These are phyloP conservation scores for Hymenopus coronatus DNA, from an alignment of 2,888 invertebrate genomes.

Conservation along the genomic window DNA sequence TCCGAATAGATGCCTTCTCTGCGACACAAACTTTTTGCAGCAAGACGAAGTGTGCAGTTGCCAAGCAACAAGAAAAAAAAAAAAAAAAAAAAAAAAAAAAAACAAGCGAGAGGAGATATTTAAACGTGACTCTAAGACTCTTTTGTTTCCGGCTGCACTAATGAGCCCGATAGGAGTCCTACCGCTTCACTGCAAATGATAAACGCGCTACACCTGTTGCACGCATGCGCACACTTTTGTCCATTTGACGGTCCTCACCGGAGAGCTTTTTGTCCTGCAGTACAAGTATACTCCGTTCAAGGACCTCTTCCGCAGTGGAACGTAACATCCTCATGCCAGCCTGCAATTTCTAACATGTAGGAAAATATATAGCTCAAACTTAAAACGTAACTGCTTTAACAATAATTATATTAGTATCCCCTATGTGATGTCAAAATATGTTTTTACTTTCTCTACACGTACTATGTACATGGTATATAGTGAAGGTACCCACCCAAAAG, in stretches of 20 bases:
- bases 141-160: background rate
- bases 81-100: no score
- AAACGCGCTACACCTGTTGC: conserved; percentile 7
- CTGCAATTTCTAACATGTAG: no score
- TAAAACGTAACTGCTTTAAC: no score
- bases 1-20: background rate
- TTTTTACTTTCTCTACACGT: no score
- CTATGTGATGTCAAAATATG: no score
- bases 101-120: background rate
- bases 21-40: background rate
- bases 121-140: background rate
- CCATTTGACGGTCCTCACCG: background rate
- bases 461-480: no score
- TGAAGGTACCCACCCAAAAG: no score
- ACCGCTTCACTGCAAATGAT: background rate
- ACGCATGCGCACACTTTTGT: background rate
- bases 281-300: no score
- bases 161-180: background rate
- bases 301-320: no score
- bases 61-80: background rate
- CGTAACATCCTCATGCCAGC: no score
- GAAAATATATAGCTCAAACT: no score
- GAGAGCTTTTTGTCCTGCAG: background rate
- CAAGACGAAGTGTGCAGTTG: background rate
- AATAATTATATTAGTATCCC: no score